Conservation (phyloP, 2,113 vertebrate genomes). For the Regulus satrapa region DNA sequence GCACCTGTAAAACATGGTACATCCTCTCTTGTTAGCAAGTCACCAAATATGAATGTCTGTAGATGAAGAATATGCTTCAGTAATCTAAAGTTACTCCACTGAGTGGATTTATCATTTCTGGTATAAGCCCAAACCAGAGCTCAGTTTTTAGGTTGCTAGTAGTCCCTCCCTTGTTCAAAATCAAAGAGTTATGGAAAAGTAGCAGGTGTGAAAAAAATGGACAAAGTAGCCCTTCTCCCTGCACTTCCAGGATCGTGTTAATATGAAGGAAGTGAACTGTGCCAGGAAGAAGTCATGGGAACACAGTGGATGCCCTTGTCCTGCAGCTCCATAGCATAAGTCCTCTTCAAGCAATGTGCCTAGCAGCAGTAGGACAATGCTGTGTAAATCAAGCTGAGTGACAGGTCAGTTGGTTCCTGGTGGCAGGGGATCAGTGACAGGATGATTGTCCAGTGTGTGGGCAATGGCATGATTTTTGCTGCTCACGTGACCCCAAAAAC, state of each 20-base stretch:
- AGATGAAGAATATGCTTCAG: background rate
- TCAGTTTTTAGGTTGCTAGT: background rate
- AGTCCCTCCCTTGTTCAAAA: background rate
- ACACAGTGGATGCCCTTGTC: background rate
- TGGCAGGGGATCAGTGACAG: background rate
- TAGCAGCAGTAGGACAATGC: background rate
- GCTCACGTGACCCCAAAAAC: conserved; percentile 4
- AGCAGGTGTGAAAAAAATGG: background rate
- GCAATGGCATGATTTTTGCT: background rate
- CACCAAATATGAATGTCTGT: background rate
- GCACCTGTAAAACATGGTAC: background rate
- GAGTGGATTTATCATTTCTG: background rate
- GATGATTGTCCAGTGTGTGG: conserved; percentile 24
- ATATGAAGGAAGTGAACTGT: background rate
- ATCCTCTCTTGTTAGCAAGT: background rate
- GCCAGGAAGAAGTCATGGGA: background rate
- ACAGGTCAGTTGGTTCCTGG: background rate
- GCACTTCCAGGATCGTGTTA: background rate
- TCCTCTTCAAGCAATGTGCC: background rate
- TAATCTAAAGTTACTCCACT: background rate
- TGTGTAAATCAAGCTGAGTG: background rate
- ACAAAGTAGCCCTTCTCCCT: background rate
- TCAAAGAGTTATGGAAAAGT: background rate
- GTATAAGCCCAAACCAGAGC: background rate
- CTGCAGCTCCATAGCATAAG: background rate